Base-by-base conservation (phyloP, 2,113 vertebrate species). In the Geococcyx californianus region DNA sequence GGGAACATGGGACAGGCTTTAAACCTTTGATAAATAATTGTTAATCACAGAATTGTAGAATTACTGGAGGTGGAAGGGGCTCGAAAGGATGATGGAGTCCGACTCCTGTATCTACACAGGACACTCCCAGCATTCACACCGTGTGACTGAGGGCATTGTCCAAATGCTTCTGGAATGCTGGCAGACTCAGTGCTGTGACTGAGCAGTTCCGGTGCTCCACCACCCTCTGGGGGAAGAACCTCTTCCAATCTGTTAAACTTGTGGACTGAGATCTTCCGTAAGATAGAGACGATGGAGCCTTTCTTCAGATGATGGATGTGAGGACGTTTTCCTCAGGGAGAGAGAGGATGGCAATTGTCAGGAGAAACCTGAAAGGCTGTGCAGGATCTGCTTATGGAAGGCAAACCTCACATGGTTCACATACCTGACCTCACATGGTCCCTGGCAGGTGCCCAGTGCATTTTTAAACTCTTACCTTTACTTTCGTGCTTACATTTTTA, bases 361-460 rank as follows among this genome's bases (percentile, higher is more conserved):
- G 49, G 54, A 81, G 47, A 24, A 63, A 69, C 10, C 4, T 80
- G 42, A 38, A 80, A 64, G 49, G 44, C 10, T 0, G 66, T 29
- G 18, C 10, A 42, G 54, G 33, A 86, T 7, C 4, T 47, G 28
- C 6, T 4, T 77, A 3, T 75, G n/a, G 40, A 63, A 88, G 66
- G 38, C 45, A 47, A 18, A 47, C 45, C 45, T 47, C 42, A 16
- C 11, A 44, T 44, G 44, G 44, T 45, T 17, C 44, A 7, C 1
- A 0, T 40, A 16, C 5, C 25, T 45, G 36, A 42, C 1, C 17
- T 31, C 20, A 14, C 36, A 2, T 1, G 7, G 34, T 55, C 15
- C 1, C 1, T 68, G 16, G 16, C 23, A 40, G 25, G 4, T 64
- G 9, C 18, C 31, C 26, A 52, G 16, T 5, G 31, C 3, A 1